phyloP scores from a whole-genome alignment of 2,888 invertebrate species.

The Galeruca laticollis region DNA sequence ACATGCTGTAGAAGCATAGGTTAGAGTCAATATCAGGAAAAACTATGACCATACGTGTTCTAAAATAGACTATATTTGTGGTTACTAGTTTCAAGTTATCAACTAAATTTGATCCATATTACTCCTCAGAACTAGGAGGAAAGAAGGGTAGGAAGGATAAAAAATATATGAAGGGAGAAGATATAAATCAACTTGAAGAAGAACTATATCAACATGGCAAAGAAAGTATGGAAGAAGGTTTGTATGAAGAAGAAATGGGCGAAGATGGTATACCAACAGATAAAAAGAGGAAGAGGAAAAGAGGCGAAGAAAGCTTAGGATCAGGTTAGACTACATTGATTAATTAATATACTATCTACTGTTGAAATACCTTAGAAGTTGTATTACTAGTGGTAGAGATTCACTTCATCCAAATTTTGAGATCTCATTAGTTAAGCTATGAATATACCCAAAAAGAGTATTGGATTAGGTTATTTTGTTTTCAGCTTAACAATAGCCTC shows the following conservation, averaged over 20 bases:
- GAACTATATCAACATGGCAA: neutral
- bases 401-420: too few relatives aligned
- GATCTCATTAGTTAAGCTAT: too few relatives aligned
- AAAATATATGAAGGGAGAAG: slow-evolving; percentile 23
- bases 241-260: neutral
- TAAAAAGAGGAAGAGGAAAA: neutral
- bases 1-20: too few relatives aligned
- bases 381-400: too few relatives aligned
- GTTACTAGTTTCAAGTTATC: neutral
- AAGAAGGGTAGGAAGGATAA: neutral
- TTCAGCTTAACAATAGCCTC: too few relatives aligned
- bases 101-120: neutral
- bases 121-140: slow-evolving; percentile 6
- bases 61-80: neutral
- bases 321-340: too few relatives aligned
- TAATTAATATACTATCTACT: neutral
- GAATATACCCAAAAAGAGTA: too few relatives aligned
- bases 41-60: too few relatives aligned
- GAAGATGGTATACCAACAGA: neutral
- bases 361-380: too few relatives aligned
- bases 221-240: neutral
- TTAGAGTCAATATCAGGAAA: too few relatives aligned
- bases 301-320: too few relatives aligned
- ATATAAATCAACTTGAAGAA: slow-evolving; percentile 17
- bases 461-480: too few relatives aligned